phyloP scores from a whole-genome alignment of 2,797 vertebrate genomes.

The Catamblyrhynchus diadema region DNA sequence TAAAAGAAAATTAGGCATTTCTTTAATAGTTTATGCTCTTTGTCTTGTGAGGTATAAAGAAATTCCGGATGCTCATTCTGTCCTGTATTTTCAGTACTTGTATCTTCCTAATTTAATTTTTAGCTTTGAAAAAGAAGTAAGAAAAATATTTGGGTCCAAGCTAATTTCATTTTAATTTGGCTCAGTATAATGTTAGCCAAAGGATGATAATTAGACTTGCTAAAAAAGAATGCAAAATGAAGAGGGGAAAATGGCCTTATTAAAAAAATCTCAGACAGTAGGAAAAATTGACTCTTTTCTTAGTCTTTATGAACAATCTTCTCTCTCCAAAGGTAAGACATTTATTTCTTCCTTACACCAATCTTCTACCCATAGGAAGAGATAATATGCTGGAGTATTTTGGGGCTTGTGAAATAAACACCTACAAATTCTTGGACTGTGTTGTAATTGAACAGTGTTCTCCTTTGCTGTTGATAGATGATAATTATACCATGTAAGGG shows the following conservation, averaged over 20 bases:
- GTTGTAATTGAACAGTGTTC: background rate
- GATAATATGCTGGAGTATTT: background rate
- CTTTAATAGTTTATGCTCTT: background rate
- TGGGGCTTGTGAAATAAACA: background rate
- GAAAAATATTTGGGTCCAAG: background rate
- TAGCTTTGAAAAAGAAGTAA: background rate
- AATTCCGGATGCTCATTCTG: background rate
- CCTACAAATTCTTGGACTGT: background rate
- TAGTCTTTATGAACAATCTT: background rate
- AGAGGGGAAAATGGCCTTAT: background rate
- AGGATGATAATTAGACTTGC: background rate
- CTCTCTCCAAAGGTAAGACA: background rate
- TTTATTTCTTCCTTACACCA: background rate
- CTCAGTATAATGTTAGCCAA: background rate
- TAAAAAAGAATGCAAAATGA: background rate
- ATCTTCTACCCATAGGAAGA: background rate
- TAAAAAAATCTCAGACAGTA: background rate
- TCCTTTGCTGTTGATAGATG: background rate
- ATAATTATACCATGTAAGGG: background rate
- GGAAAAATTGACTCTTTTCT: background rate
- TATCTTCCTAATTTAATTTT: background rate
- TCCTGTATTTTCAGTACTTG: background rate
- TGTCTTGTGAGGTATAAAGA: background rate
- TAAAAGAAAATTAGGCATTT: background rate
- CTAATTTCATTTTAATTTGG: background rate